Evolutionary conservation across 2,888 invertebrate genomes (phyloP).

Genomic region (Parnassius smintheus): DNA sequence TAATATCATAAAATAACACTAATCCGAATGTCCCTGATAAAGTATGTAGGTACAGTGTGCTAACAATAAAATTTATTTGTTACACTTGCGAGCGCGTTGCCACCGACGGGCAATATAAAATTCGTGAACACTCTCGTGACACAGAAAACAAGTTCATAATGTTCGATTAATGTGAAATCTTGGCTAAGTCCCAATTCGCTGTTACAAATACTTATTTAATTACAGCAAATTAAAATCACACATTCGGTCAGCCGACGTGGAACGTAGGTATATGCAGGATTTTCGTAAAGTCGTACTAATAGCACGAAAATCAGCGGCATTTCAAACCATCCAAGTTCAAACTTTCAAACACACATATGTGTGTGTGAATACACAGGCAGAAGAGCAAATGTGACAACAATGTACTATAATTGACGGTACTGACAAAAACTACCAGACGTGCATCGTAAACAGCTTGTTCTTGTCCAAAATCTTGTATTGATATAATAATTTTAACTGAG

Average conservation of each 20-base stretch:
- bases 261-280: not conserved
- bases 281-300: conserved; percentile 27
- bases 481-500: too few species aligned
- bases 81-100: conserved; percentile 47
- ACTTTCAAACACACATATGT: conserved; percentile 42
- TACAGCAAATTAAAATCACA: conserved; percentile 31
- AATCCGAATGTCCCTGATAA: conserved; percentile 44
- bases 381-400: conserved; percentile 63
- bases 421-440: conserved; percentile 66
- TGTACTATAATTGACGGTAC: conserved; percentile 46
- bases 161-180: conserved; percentile 58
- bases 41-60: conserved; percentile 38
- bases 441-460: conserved; percentile 29
- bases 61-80: conserved; percentile 48
- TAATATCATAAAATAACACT: conserved; percentile 30
- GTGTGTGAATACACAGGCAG: conserved; percentile 49
- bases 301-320: conserved; percentile 30
- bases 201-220: conserved; percentile 54
- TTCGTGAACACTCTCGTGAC: conserved; percentile 55
- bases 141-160: conserved; percentile 66
- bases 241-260: not conserved
- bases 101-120: conserved; percentile 54
- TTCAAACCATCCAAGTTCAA: too few species aligned
- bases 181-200: conserved; percentile 63
- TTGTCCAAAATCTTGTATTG: too few species aligned